phyloP scores from a whole-genome alignment of 1,140 invertebrate genomes.

The Drosophila nigromelanica region DNA sequence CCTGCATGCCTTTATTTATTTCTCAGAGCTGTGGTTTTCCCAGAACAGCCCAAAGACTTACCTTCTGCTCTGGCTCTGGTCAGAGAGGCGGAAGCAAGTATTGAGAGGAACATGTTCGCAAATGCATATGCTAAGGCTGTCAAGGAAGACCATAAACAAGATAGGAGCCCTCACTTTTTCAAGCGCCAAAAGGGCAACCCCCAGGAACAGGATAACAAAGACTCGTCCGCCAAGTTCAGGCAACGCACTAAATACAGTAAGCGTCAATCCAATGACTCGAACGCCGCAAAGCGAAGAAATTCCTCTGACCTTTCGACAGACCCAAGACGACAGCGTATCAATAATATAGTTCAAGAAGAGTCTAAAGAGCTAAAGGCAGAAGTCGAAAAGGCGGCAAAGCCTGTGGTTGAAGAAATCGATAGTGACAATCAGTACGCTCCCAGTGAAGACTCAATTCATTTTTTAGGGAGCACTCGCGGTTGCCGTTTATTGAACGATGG shows the following conservation, averaged over 20 bases:
- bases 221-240: slow-evolving; percentile 12
- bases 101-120: no score
- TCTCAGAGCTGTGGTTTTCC: no score
- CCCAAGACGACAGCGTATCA: not conserved
- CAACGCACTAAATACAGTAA: slow-evolving; percentile 4
- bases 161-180: slow-evolving; percentile 8
- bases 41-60: no score
- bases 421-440: slow-evolving; percentile 5
- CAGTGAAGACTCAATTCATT: slow-evolving; percentile 17
- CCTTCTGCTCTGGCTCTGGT: no score
- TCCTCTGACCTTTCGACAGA: slow-evolving; percentile 11
- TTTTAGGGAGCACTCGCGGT: slow-evolving; percentile 17
- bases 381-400: slow-evolving; percentile 17
- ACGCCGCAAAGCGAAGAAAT: slow-evolving; percentile 7
- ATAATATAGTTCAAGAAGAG: not conserved
- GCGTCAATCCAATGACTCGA: slow-evolving; percentile 1
- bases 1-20: no score
- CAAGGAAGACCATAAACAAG: slow-evolving; percentile 15
- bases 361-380: not conserved
- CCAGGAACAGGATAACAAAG: not conserved
- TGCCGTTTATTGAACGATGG: no score
- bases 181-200: not conserved
- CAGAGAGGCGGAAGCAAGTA: no score
- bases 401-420: slow-evolving; percentile 20
- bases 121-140: no score